Evolutionary conservation across 2,113 vertebrate species (phyloP), one percentile per base, ranked within the genome.

Genomic region (Alouatta palliata): DNA sequence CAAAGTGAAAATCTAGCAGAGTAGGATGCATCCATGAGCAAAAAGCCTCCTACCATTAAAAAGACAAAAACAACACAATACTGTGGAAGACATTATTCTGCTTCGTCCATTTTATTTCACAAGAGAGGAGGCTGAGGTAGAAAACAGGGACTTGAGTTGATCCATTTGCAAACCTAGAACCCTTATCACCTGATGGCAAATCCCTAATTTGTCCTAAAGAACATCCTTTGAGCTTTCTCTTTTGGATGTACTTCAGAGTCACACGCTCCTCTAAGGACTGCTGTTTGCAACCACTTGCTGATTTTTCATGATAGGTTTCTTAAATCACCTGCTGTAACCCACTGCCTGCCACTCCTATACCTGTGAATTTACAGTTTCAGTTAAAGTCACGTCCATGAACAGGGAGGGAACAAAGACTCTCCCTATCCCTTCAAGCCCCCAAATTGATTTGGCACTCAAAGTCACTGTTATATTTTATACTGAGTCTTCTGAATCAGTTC

Each of bases 391-490:
- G 80, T 98, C 97, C 98, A 91, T 76, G 97, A 97, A 98, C 82
- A 92, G 98, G 97, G 98, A 97, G 97, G 98, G 97, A 93, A 73
- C 1, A 14, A 84, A 86, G 82, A 27, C 61, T 94, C 97, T 97
- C 95, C 96, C 98, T 77, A 83, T 94, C 94, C 85, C 97, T 98
- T 98, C 94, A 97, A 98, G 97, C 98, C 96, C 98, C 97, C 97
- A 98, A 97, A 98, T 98, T 97, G 93, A 98, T 98, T 98, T 98
- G 98, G 98, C 95, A 96, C 94, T 98, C 91, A 87, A 98, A 98
- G 98, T 98, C 98, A 98, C 98, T 98, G 98, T 98, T 98, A 98
- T 98, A 98, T 98, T 98, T 99, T 98, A 98, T 98, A 98, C 97
- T 88, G 96, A 98, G 98, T 97, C 95, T 98, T 98, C 98, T 97